Base-by-base conservation (phyloP, 2,113 vertebrate genomes). In the Cisticola juncidis region DNA sequence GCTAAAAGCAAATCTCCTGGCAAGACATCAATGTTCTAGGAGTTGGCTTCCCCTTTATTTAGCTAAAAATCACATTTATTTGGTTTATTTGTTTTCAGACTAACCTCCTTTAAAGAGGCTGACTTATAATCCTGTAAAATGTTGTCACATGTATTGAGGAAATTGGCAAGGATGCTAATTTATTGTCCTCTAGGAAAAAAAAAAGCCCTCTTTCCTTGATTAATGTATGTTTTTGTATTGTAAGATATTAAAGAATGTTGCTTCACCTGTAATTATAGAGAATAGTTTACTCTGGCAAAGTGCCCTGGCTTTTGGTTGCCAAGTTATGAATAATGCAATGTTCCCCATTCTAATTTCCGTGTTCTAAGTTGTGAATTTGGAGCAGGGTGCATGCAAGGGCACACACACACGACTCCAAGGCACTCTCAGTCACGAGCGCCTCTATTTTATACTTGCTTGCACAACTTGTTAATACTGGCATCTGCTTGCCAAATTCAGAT, bases 261-360 rank as follows among this genome's bases (percentile, higher is more conserved):
- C 92, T 97, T 97, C 97, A 95, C 96, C 96, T 97, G 95, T 95
- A 97, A 97, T 97, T 97, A 95, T 73, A 97, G 86, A 82, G 92
- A 95, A 95, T 85, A 94, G 95, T 91, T 97, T 97, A 90, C 90
- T 96, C 81, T 97, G 97, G 97, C 97, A 76, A 95, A 83, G 68
- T 45, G 97, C 97, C 95, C 92, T 65, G 81, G 94, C 92, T 94
- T 82, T 86, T 95, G 81, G 90, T 95, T 97, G 97, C 97, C 97
- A 97, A 97, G 96, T 95, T 97, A 97, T 97, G 95, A 97, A 97
- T 97, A 97, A 97, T 97, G 94, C 95, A 97, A 95, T 86, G 96
- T 97, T 96, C 96, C 92, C 77, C 89, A 65, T 87, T 96, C 97
- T 96, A 95, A 97, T 97, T 97, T 97, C 97, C 92, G 94, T 97